Evolutionary conservation across 1,140 invertebrate genomes (phyloP).

Genomic region (Zelostemma sp.): DNA sequence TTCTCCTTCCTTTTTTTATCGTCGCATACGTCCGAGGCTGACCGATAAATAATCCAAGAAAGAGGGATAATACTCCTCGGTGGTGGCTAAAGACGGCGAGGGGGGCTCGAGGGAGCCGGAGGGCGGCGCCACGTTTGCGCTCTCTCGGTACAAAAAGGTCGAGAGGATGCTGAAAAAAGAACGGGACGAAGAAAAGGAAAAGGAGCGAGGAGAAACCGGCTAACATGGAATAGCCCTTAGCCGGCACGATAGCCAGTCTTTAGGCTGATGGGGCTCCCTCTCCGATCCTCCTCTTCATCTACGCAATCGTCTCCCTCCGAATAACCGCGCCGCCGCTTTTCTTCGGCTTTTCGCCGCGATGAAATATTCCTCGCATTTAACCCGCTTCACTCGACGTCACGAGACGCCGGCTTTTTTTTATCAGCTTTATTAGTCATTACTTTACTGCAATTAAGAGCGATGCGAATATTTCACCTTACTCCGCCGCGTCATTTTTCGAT

Average conservation of each 20-base stretch:
- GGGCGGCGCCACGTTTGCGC: slow-evolving; percentile 68
- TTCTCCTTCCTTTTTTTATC: slow-evolving; percentile 36
- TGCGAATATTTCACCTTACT: too few relatives aligned
- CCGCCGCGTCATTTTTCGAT: too few relatives aligned
- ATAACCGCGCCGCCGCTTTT: slow-evolving; percentile 10
- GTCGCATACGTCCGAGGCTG: slow-evolving; percentile 26
- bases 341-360: too few relatives aligned
- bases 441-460: not conserved
- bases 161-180: slow-evolving; percentile 54
- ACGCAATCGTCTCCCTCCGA: slow-evolving; percentile 26
- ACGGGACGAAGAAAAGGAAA: slow-evolving; percentile 49
- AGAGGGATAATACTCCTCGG: slow-evolving; percentile 19
- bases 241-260: slow-evolving; percentile 64
- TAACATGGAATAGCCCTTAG: slow-evolving; percentile 72
- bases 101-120: slow-evolving; percentile 45
- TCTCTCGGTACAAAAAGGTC: slow-evolving; percentile 55
- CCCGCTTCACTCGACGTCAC: too few relatives aligned
- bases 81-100: slow-evolving; percentile 26
- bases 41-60: slow-evolving; percentile 47
- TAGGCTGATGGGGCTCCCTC: slow-evolving; percentile 51
- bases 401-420: slow-evolving; percentile 4
- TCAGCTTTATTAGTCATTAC: not conserved
- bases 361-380: too few relatives aligned
- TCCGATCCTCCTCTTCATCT: slow-evolving; percentile 37
- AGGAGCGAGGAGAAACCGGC: slow-evolving; percentile 58